These are phyloP conservation scores for Spinus pinus DNA, from an alignment of 2,797 vertebrate species.

Conservation along the genomic window DNA sequence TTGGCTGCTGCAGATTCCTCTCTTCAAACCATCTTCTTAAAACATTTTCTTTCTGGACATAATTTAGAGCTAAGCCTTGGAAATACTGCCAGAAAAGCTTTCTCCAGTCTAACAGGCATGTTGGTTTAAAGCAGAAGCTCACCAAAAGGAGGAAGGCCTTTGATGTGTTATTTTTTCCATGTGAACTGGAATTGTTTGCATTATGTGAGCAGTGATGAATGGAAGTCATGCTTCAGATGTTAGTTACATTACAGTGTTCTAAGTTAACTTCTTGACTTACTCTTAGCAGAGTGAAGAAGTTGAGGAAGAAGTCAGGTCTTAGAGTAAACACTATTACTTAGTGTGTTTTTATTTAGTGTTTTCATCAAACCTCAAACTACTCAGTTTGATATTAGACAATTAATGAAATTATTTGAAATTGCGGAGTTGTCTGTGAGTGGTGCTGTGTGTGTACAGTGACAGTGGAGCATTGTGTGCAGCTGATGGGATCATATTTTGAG, in stretches of 20 bases:
- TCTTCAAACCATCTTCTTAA: background rate
- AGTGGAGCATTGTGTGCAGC: fast-evolving
- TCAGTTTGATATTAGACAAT: background rate
- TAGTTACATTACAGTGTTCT: background rate
- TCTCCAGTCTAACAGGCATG: background rate
- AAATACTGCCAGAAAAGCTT: conserved; percentile 37
- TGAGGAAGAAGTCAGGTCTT: background rate
- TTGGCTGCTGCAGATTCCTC: background rate
- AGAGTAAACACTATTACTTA: background rate
- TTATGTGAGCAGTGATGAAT: conserved; percentile 15
- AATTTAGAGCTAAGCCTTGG: conserved; percentile 30
- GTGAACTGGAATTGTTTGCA: conserved; percentile 40
- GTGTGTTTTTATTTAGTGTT: background rate
- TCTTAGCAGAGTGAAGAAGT: background rate
- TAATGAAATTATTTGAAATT: background rate
- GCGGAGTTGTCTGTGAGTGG: background rate
- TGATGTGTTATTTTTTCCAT: conserved; percentile 60
- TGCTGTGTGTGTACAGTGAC: background rate
- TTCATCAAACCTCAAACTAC: background rate
- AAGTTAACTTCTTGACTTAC: conserved; percentile 15
- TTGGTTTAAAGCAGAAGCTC: conserved; percentile 58
- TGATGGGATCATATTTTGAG: background rate
- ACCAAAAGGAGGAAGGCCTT: conserved; percentile 36
- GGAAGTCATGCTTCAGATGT: conserved; percentile 2
- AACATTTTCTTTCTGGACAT: background rate